Percentiles rank a stretch among this genome's conserved stretches.
Evolutionary conservation across 2,888 invertebrate species (phyloP).

Genomic region (Pseudococcus viburni): DNA sequence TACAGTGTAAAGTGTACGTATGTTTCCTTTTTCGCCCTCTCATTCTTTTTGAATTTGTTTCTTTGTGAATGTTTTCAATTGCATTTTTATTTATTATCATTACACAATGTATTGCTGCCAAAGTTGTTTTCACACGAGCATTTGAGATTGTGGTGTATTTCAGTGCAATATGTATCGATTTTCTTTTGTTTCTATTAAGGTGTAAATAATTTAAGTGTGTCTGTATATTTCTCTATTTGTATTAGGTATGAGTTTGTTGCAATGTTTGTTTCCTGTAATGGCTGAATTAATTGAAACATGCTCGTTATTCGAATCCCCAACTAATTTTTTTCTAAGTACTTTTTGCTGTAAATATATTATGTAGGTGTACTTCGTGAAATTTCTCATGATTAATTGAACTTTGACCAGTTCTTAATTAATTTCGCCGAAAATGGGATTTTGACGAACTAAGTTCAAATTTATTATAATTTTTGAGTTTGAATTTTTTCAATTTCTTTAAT

Average conservation of each 20-base stretch:
- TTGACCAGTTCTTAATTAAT: too few relatives aligned
- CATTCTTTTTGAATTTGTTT: conserved; percentile 6
- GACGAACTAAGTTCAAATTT: too few relatives aligned
- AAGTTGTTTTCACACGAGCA: conserved; percentile 12
- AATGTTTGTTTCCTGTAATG: neutral
- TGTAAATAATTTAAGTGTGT: too few relatives aligned
- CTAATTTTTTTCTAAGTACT: too few relatives aligned
- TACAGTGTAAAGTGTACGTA: neutral
- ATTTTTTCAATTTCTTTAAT: too few relatives aligned
- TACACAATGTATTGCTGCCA: conserved; percentile 3
- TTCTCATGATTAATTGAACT: too few relatives aligned
- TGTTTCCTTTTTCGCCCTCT: neutral
- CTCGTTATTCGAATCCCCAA: too few relatives aligned
- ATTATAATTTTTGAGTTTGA: too few relatives aligned
- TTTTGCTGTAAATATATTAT: too few relatives aligned
- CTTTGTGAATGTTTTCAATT: conserved; percentile 36
- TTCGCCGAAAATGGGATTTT: too few relatives aligned
- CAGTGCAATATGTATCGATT: conserved; percentile 1
- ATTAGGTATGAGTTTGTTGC: neutral
- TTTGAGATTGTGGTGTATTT: neutral
- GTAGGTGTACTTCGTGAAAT: too few relatives aligned
- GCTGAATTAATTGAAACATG: neutral
- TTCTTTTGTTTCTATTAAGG: too few relatives aligned
- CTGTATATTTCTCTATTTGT: neutral
- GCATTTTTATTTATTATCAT: conserved; percentile 10